Percentiles rank a stretch among this genome's conserved stretches.
phyloP scores from a whole-genome alignment of 2,113 vertebrate genomes.

The Orientallactaga bullata region DNA sequence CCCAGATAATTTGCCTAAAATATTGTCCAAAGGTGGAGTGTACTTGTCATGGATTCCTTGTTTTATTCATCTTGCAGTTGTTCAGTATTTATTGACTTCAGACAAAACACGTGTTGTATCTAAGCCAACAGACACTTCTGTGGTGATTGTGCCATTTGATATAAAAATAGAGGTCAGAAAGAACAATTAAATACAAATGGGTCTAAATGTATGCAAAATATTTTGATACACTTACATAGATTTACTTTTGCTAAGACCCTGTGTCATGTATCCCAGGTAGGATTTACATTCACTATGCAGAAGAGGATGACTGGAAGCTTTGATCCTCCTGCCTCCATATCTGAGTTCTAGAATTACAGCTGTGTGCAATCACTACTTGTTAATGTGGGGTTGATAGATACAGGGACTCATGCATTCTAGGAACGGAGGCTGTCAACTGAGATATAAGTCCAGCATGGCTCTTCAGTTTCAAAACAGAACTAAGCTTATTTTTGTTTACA shows the following conservation, averaged over 20 bases:
- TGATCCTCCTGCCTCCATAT: too few species aligned
- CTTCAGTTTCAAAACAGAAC: too few species aligned
- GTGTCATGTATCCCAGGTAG: too few species aligned
- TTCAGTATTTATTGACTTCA: not conserved
- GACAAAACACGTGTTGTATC: not conserved
- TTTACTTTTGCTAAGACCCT: not conserved
- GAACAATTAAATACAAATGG: not conserved
- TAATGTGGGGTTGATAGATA: not conserved
- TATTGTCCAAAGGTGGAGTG: not conserved
- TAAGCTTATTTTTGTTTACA: not conserved
- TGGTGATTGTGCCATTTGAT: too few species aligned
- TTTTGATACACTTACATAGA: not conserved
- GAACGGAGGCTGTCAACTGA: not conserved
- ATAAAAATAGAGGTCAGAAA: not conserved
- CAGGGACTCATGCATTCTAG: not conserved
- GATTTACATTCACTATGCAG: too few species aligned
- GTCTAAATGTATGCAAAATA: constrained; percentile 22
- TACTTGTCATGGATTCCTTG: not conserved
- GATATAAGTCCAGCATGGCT: not conserved
- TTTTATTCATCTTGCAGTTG: not conserved
- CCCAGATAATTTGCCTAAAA: not conserved
- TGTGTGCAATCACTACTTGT: too few species aligned
- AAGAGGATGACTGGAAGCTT: too few species aligned
- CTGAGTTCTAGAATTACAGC: too few species aligned
- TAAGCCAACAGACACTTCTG: not conserved